These are phyloP conservation scores for Cancer borealis DNA, from an alignment of 2,888 invertebrate species.

Conservation along the genomic window DNA sequence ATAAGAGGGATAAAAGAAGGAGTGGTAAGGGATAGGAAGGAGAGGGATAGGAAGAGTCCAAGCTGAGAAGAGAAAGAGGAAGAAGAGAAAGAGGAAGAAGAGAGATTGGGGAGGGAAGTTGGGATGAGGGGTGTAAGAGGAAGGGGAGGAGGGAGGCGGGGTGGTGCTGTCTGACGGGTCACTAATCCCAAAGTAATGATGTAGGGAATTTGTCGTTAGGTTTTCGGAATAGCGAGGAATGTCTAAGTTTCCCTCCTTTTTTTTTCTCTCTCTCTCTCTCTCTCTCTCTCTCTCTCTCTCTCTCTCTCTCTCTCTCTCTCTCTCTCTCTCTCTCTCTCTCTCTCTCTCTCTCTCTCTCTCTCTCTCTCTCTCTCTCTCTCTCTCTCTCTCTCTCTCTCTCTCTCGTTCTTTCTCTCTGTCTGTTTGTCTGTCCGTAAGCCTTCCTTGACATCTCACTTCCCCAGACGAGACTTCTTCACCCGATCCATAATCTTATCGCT, in stretches of 20 bases:
- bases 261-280: not conserved
- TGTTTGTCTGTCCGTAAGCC: slow-evolving; percentile 35
- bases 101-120: not conserved
- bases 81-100: not conserved
- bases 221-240: not conserved
- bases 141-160: slow-evolving; percentile 28
- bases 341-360: slow-evolving; percentile 47
- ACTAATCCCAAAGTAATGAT: slow-evolving; percentile 59
- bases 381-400: slow-evolving; percentile 30
- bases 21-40: too few relatives aligned
- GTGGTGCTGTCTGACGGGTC: not conserved
- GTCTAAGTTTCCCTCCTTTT: slow-evolving; percentile 17
- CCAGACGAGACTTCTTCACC: not conserved
- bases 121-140: not conserved
- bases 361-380: slow-evolving; percentile 18
- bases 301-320: slow-evolving; percentile 26
- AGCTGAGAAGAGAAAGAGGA: too few relatives aligned
- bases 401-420: slow-evolving; percentile 45
- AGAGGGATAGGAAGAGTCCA: too few relatives aligned
- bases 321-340: slow-evolving; percentile 42
- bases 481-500: slow-evolving; percentile 3
- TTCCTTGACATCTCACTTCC: slow-evolving; percentile 19
- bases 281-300: slow-evolving; percentile 6
- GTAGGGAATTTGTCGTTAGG: slow-evolving; percentile 55
- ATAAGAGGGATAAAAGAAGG: too few relatives aligned